phyloP scores from a whole-genome alignment of 2,113 vertebrate genomes.

The Rhineura floridana region DNA sequence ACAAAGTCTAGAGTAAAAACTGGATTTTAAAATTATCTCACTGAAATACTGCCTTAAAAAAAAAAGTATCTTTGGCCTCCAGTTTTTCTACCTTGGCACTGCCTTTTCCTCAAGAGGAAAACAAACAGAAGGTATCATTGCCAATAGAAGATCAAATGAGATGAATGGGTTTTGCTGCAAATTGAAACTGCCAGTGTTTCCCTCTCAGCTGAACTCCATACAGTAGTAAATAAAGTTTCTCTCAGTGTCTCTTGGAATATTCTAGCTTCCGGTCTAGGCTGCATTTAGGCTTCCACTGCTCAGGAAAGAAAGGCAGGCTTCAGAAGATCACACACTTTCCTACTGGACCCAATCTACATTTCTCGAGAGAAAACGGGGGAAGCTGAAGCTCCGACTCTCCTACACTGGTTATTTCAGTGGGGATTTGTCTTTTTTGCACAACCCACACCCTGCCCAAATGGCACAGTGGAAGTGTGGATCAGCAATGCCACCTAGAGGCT shows the following conservation, averaged over 20 bases:
- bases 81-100: no score
- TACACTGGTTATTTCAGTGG: not conserved
- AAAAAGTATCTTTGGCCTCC: not conserved
- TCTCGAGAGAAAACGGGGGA: not conserved
- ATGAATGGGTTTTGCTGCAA: not conserved
- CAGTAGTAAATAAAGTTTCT: not conserved
- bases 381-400: not conserved
- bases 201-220: not conserved
- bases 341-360: not conserved
- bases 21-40: not conserved
- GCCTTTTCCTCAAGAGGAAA: not conserved
- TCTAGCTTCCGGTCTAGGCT: not conserved
- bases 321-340: not conserved
- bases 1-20: not conserved
- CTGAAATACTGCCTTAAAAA: not conserved
- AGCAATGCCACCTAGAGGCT: not conserved
- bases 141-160: not conserved
- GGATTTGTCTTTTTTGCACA: no score
- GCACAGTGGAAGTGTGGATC: no score
- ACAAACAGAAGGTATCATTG: no score
- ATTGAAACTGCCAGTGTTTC: not conserved
- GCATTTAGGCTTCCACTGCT: not conserved
- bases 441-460: rapidly evolving
- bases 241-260: not conserved
- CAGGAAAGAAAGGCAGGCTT: not conserved